A percentile compares a stretch with the other conserved stretches of the same genome.
phyloP scores from a whole-genome alignment of 2,888 invertebrate species.

The Trypoxylon attenuatum region DNA sequence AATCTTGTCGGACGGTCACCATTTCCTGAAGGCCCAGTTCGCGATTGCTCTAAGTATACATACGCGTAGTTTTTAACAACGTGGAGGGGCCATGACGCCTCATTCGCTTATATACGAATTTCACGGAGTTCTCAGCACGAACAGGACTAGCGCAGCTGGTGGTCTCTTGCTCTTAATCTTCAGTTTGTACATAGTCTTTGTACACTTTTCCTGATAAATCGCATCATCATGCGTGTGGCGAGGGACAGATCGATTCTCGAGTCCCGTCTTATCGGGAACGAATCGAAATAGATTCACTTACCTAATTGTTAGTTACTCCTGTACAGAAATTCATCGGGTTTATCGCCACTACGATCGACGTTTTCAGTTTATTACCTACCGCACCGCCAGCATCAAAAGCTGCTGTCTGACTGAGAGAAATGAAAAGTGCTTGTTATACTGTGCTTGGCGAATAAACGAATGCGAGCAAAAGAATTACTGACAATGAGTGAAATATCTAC shows the following conservation, averaged over 20 bases:
- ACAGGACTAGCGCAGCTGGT: conserved; percentile 19
- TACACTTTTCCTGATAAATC: too few species aligned
- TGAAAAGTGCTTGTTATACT: conserved; percentile 28
- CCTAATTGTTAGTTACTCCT: conserved; percentile 44
- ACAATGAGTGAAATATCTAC: conserved; percentile 4
- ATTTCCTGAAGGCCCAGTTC: conserved; percentile 39
- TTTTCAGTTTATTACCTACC: conserved; percentile 68
- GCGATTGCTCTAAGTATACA: conserved; percentile 36
- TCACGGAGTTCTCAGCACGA: conserved; percentile 43
- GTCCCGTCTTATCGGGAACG: too few species aligned
- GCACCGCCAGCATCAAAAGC: conserved; percentile 51
- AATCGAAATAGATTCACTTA: conserved; percentile 7
- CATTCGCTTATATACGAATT: conserved; percentile 41
- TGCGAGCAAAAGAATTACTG: conserved; percentile 1
- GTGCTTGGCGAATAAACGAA: neutral
- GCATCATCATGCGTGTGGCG: too few species aligned
- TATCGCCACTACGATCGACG: conserved; percentile 51
- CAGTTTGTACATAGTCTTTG: conserved; percentile 56
- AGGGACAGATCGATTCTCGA: too few species aligned
- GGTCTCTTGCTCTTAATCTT: conserved; percentile 48
- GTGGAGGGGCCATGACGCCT: conserved; percentile 55
- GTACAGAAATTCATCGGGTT: conserved; percentile 41
- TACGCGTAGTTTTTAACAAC: conserved; percentile 34
- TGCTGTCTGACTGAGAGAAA: conserved; percentile 23
- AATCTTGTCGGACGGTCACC: conserved; percentile 39